These are phyloP conservation scores for Danaus plexippus DNA, from an alignment of 1,140 invertebrate genomes.

Conservation along the genomic window DNA sequence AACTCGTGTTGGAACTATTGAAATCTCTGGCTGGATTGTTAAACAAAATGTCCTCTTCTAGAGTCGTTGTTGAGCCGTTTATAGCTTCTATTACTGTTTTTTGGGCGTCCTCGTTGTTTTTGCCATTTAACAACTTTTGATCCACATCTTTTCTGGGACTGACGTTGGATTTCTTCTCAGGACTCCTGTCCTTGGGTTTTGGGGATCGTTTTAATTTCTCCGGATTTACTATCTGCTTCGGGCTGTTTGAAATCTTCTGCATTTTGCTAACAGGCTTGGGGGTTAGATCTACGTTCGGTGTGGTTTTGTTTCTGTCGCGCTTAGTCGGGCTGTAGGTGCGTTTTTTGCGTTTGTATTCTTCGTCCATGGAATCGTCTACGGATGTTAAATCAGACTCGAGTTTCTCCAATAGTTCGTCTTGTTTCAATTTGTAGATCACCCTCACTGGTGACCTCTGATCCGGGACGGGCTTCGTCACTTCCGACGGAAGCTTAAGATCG, in stretches of 20 bases:
- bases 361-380: conserved; percentile 20
- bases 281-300: conserved; percentile 26
- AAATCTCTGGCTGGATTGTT: no score
- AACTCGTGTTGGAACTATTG: no score
- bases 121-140: neutral
- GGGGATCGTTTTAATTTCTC: conserved; percentile 1
- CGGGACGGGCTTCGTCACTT: neutral
- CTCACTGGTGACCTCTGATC: conserved; percentile 25
- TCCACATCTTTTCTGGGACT: conserved; percentile 9
- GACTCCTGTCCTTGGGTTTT: conserved; percentile 10
- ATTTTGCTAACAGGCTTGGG: conserved; percentile 49
- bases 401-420: conserved; percentile 16
- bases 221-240: conserved; percentile 12
- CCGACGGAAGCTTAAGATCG: conserved; percentile 19
- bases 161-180: conserved; percentile 3
- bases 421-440: conserved; percentile 35
- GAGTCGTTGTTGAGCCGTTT: no score
- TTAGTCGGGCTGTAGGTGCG: conserved; percentile 35
- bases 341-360: conserved; percentile 22
- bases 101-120: no score
- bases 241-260: conserved; percentile 42
- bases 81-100: no score
- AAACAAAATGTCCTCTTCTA: no score
- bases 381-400: conserved; percentile 31
- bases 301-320: conserved; percentile 13